These are phyloP conservation scores for Chaitophorus viminalis DNA, from an alignment of 2,888 invertebrate genomes.

Conservation along the genomic window DNA sequence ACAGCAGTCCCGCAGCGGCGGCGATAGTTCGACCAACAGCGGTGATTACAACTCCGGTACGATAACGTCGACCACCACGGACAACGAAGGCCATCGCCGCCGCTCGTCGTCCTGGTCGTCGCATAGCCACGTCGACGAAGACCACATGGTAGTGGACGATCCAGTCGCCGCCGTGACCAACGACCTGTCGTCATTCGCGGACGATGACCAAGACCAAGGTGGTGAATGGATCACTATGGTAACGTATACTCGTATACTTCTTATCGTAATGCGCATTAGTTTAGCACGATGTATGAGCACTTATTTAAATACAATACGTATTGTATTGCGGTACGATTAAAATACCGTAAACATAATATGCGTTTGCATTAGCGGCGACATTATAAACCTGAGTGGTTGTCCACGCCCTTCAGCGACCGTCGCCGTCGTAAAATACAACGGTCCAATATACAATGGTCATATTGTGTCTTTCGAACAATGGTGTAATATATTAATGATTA, in stretches of 20 bases:
- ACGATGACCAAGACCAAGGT: slow-evolving; percentile 9
- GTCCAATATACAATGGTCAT: no score
- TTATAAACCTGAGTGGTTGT: background rate
- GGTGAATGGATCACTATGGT: slow-evolving; percentile 56
- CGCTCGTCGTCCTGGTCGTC: slow-evolving; percentile 31
- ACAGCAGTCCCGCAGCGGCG: slow-evolving; percentile 28
- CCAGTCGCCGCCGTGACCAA: background rate
- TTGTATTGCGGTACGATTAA: background rate
- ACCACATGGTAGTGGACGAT: background rate
- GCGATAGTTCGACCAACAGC: slow-evolving; percentile 15
- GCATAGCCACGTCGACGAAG: slow-evolving; percentile 3
- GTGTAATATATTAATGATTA: background rate
- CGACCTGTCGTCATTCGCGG: background rate
- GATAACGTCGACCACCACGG: background rate
- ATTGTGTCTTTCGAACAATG: background rate
- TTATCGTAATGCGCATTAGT: no score
- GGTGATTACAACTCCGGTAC: slow-evolving; percentile 2
- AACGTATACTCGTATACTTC: slow-evolving; percentile 14
- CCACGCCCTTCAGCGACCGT: background rate
- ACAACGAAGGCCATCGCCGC: background rate
- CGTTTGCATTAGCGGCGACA: background rate
- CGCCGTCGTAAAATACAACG: background rate
- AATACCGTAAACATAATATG: background rate
- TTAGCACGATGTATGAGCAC: no score
- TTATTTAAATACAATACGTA: background rate